phyloP scores from a whole-genome alignment of 2,888 invertebrate species.

The Aproaerema taeniolella region DNA sequence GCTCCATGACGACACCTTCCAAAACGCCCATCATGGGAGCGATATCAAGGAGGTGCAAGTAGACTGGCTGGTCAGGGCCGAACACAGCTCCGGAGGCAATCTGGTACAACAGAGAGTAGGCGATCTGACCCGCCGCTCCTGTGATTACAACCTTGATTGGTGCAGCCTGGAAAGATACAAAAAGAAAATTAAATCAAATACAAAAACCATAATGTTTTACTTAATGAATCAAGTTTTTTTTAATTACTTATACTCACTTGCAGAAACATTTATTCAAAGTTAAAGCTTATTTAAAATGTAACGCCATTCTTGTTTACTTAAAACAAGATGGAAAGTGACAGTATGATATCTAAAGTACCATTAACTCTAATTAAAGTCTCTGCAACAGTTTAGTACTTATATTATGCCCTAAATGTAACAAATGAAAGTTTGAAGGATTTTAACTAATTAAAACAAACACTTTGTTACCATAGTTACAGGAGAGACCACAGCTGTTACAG shows the following conservation, averaged over 20 bases:
- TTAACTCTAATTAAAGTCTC: no score
- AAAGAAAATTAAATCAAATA: conserved; percentile 10
- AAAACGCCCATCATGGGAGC: conserved; percentile 97
- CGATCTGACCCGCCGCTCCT: conserved; percentile 99
- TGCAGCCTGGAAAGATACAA: conserved; percentile 74
- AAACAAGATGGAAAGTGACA: no score
- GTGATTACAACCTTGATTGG: conserved; percentile 97
- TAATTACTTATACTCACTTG: background rate
- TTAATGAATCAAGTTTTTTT: no score
- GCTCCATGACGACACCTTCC: conserved; percentile 98
- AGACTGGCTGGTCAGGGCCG: conserved; percentile 90
- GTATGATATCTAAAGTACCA: no score
- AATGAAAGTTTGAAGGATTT: no score
- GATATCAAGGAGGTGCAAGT: conserved; percentile 95
- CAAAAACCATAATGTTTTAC: background rate
- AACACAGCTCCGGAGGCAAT: conserved; percentile 97
- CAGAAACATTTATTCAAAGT: conserved; percentile 4
- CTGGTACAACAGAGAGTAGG: conserved; percentile 96
- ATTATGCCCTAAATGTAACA: no score
- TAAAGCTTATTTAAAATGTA: conserved; percentile 8
- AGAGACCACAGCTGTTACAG: conserved; percentile 24
- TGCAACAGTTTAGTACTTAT: no score
- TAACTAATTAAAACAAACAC: background rate
- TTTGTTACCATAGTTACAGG: conserved; percentile 32
- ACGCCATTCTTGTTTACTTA: no score